Conservation (phyloP, 2,797 vertebrate species). For the Chiroxiphia lanceolata region DNA sequence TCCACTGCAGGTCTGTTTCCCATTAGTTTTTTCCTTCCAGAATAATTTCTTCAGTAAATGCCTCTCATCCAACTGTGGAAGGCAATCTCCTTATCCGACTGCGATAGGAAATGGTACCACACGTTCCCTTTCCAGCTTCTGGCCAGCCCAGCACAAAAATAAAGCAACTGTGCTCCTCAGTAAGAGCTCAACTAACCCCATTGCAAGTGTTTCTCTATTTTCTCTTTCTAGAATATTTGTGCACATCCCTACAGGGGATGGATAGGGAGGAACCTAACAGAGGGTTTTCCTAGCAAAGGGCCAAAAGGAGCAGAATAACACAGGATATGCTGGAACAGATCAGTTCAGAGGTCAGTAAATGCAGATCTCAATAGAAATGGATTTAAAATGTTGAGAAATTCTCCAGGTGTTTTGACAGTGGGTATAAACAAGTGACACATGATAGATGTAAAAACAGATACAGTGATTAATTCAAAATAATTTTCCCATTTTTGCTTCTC, state of each 20-base stretch:
- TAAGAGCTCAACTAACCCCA: not conserved
- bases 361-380: not conserved
- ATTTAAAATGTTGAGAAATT: not conserved
- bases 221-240: not conserved
- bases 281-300: not conserved
- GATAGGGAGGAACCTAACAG: not conserved
- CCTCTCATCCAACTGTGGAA: slow-evolving; percentile 34
- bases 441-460: not conserved
- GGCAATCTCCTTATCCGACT: not conserved
- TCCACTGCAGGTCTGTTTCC: slow-evolving; percentile 49
- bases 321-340: not conserved
- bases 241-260: not conserved
- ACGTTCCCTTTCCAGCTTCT: not conserved
- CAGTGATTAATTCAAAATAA: not conserved
- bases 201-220: not conserved
- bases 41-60: slow-evolving; percentile 53
- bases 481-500: not conserved
- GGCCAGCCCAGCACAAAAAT: not conserved
- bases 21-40: slow-evolving; percentile 61
- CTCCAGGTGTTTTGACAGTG: not conserved
- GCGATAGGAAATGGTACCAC: not conserved
- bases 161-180: not conserved
- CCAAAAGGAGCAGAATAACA: not conserved
- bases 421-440: not conserved
- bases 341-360: not conserved